Evolutionary conservation across 2,797 vertebrate genomes (phyloP).

Genomic region (Falco berigora): DNA sequence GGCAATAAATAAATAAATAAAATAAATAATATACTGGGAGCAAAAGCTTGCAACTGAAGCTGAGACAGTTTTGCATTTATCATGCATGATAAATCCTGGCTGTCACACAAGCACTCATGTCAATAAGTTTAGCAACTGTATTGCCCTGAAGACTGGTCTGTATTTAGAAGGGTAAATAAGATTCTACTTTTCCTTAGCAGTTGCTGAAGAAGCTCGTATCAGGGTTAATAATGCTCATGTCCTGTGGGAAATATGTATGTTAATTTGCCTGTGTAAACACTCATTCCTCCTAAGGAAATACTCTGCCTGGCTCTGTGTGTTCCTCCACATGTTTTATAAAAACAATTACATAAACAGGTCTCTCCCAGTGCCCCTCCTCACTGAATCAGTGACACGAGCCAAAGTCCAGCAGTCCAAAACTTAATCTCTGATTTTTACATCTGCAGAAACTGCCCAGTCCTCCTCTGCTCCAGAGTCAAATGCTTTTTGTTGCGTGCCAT

Average conservation of each 20-base stretch:
- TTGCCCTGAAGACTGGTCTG: not conserved
- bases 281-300: not conserved
- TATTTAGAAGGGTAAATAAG: slow-evolving; percentile 20
- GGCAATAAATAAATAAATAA: not conserved
- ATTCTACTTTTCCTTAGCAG: not conserved
- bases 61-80: not conserved
- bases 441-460: not conserved
- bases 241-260: slow-evolving; percentile 59
- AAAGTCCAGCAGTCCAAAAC: not conserved
- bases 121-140: not conserved
- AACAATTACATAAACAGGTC: not conserved
- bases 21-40: not conserved
- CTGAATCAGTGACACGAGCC: not conserved
- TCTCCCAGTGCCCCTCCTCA: not conserved
- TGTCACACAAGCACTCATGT: not conserved
- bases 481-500: not conserved
- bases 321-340: not conserved
- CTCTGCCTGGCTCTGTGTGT: not conserved
- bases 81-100: not conserved
- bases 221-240: slow-evolving; percentile 32
- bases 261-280: slow-evolving; percentile 18
- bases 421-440: not conserved
- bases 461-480: not conserved
- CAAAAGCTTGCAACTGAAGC: not conserved
- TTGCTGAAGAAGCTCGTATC: slow-evolving; percentile 12